Base-by-base conservation (phyloP, 2,113 vertebrate genomes). In the Myrmophylax atrothorax region DNA sequence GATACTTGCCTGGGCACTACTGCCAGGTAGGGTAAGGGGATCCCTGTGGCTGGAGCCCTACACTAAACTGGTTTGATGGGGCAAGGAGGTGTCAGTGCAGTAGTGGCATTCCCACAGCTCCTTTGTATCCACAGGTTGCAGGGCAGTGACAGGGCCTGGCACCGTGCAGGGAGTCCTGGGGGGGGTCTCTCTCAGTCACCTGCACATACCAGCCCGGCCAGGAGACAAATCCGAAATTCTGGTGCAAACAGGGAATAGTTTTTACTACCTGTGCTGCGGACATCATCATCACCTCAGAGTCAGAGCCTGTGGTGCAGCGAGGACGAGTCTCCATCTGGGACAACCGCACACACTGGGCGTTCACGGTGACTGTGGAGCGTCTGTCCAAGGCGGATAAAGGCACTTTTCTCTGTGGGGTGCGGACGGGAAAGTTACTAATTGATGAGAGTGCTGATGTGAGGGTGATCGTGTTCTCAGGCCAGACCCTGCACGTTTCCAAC, bases 251-350 rank as follows among this genome's bases (percentile, higher is more conserved):
- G 4, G 26, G 3, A 4, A 0, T 0, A 2, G 9, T 38, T 0
- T 8, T 46, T 3, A 0, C 38, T 0, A 22, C 3, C 24, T 94
- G 78, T 26, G 3, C 0, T 9, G 0, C 0, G 0, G 6, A 16
- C 29, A 4, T 86, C 9, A 1, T 89, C 17, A 3, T 18, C 35
- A 87, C 89, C 17, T n/a, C 38, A 3, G 19, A 38, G 24, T 7
- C 1, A 4, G 0, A 52, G 3, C 12, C 29, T 1, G 0, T 0
- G 23, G 75, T 22, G 40, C 6, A 0, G 14, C 0, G 0, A 14
- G 68, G 2, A 23, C 50, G 55, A 7, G 18, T 84, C 77, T 81
- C 67, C 73, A 92, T 93, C 56, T 1, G 2, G 18, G 94, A 96
- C 40, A 4, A 67, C 29, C 77, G 22, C 15, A 1, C 46, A 35